These are phyloP conservation scores for Drosophila repleta DNA, from an alignment of 1,140 invertebrate genomes.

Conservation along the genomic window DNA sequence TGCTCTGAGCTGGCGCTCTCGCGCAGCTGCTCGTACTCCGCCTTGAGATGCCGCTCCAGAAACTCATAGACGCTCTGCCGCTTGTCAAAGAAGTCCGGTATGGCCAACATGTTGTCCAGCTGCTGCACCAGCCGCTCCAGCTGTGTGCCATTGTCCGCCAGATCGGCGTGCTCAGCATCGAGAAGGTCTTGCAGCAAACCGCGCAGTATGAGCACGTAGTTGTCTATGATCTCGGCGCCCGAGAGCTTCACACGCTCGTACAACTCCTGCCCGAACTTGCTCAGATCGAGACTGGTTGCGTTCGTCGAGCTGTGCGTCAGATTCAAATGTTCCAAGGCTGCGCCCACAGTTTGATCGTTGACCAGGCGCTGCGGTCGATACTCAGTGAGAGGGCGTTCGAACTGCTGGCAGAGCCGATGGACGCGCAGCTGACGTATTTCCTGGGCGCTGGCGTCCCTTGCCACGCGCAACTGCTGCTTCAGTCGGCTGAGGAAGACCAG, in stretches of 20 bases:
- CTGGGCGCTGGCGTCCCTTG: slow-evolving; percentile 56
- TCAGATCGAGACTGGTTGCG: slow-evolving; percentile 40
- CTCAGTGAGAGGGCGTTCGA: slow-evolving; percentile 32
- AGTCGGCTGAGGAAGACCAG: slow-evolving; percentile 64
- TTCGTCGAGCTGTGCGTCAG: slow-evolving; percentile 25
- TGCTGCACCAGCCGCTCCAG: slow-evolving; percentile 47
- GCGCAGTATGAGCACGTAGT: slow-evolving; percentile 66
- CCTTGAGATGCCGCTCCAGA: slow-evolving; percentile 49
- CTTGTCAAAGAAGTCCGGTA: slow-evolving; percentile 69
- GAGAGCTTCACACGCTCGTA: slow-evolving; percentile 64
- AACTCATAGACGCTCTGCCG: slow-evolving; percentile 68
- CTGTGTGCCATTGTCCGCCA: slow-evolving; percentile 36
- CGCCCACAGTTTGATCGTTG: slow-evolving; percentile 51
- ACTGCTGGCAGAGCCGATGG: slow-evolving; percentile 67
- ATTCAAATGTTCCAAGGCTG: slow-evolving; percentile 58
- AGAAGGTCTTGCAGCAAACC: slow-evolving; percentile 66
- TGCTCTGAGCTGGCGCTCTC: slow-evolving; percentile 32
- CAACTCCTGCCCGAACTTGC: slow-evolving; percentile 58
- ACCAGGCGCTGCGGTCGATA: slow-evolving; percentile 25
- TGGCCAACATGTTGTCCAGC: slow-evolving; percentile 58
- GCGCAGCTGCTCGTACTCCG: slow-evolving; percentile 50
- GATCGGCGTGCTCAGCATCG: slow-evolving; percentile 52
- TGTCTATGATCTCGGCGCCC: slow-evolving; percentile 71
- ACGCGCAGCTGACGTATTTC: slow-evolving; percentile 74
- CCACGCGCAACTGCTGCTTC: slow-evolving; percentile 29